Percentiles rank a stretch among this genome's conserved stretches.
Evolutionary conservation across 2,113 vertebrate genomes (phyloP).

Genomic region (Haemorhous mexicanus): DNA sequence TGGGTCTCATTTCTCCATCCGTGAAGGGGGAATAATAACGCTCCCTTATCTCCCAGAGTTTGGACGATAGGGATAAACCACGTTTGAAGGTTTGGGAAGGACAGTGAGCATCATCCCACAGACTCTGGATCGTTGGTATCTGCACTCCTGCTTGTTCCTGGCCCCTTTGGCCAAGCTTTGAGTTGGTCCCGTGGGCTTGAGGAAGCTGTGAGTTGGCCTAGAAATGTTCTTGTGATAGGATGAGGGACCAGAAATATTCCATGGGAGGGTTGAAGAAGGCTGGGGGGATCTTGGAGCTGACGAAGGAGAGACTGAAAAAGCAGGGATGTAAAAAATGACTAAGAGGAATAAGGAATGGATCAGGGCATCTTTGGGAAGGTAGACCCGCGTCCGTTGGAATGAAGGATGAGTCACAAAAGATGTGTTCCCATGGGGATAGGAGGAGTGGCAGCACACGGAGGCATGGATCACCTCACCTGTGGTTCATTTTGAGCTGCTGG

Average conservation of each 20-base stretch:
- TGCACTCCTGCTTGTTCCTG: background rate
- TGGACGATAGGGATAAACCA: background rate
- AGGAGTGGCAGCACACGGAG: background rate
- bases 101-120: rapidly evolving
- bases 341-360: background rate
- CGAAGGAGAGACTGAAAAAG: background rate
- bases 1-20: background rate
- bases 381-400: background rate
- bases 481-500: background rate
- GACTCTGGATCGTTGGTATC: rapidly evolving
- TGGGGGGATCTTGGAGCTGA: background rate
- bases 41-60: background rate
- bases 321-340: background rate
- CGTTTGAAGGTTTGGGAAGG: background rate
- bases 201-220: background rate
- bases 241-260: background rate
- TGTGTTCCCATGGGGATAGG: background rate
- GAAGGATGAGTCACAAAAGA: background rate
- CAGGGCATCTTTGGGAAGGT: background rate
- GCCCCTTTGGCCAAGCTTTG: background rate
- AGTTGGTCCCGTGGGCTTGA: background rate
- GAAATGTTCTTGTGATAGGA: background rate
- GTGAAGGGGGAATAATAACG: rapidly evolving
- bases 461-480: background rate
- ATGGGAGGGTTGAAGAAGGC: background rate